phyloP scores from a whole-genome alignment of 2,888 invertebrate species.

The Campaea margaritaria region DNA sequence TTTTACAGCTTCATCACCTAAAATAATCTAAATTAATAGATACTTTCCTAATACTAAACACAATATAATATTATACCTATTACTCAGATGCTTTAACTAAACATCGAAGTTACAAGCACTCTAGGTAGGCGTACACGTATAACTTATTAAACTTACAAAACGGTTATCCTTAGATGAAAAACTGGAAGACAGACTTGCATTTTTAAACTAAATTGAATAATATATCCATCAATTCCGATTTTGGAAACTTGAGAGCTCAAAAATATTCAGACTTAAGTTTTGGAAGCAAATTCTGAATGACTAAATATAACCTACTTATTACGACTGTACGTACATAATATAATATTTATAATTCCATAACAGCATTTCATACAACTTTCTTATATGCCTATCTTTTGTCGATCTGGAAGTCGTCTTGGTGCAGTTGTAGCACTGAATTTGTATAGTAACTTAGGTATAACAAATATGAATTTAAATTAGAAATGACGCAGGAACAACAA shows the following conservation, averaged over 20 bases:
- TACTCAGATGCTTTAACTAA: no score
- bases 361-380: background rate
- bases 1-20: no score
- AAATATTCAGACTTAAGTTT: conserved; percentile 5
- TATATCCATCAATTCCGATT: background rate
- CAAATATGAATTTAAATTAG: conserved; percentile 11
- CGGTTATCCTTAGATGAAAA: background rate
- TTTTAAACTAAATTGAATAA: background rate
- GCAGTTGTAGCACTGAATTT: background rate
- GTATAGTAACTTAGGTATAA: background rate
- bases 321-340: background rate
- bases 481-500: conserved; percentile 33
- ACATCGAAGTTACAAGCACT: background rate
- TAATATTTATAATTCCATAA: conserved; percentile 8
- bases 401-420: conserved; percentile 12
- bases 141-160: background rate
- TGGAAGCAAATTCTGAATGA: conserved; percentile 13
- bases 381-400: background rate
- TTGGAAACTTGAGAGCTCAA: background rate
- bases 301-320: background rate
- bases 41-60: background rate
- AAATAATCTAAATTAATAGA: background rate
- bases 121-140: background rate
- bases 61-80: background rate
- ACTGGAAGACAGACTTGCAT: conserved; percentile 7